Evolutionary conservation across 1,140 invertebrate genomes (phyloP).

Genomic region (Odontomachus brunneus): DNA sequence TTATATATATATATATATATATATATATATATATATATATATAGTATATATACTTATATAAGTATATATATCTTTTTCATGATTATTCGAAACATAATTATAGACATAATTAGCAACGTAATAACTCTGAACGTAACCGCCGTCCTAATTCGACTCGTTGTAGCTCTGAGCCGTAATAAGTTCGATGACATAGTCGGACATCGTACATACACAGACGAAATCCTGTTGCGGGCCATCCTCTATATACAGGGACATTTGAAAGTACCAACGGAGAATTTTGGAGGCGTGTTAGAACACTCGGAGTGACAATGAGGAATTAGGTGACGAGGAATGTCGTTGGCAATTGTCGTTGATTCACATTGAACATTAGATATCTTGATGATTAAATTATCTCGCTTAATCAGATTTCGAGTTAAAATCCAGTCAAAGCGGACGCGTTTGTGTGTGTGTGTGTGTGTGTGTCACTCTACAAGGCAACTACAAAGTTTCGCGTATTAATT

Average conservation of each 20-base stretch:
- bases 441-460: too few relatives aligned
- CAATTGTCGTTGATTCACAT: neutral
- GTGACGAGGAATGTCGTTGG: neutral
- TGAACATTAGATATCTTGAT: too few relatives aligned
- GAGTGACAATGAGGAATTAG: neutral
- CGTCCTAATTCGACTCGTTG: neutral
- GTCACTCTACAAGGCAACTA: too few relatives aligned
- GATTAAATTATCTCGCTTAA: too few relatives aligned
- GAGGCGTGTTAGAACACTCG: neutral
- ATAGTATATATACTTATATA: neutral
- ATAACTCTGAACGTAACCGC: neutral
- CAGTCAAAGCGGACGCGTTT: too few relatives aligned
- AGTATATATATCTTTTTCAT: constrained; percentile 7
- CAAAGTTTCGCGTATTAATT: too few relatives aligned
- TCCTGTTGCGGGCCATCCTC: constrained; percentile 38
- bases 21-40: too few relatives aligned
- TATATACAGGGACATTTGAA: constrained; percentile 45
- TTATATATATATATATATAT: too few relatives aligned
- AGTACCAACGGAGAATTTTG: constrained; percentile 21
- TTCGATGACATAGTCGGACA: neutral
- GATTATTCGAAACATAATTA: too few relatives aligned
- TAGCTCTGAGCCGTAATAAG: neutral
- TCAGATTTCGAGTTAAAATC: too few relatives aligned
- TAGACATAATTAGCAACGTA: neutral
- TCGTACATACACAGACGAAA: too few relatives aligned